phyloP scores from a whole-genome alignment of 2,797 vertebrate species.

The Rhynchonycteris naso region DNA sequence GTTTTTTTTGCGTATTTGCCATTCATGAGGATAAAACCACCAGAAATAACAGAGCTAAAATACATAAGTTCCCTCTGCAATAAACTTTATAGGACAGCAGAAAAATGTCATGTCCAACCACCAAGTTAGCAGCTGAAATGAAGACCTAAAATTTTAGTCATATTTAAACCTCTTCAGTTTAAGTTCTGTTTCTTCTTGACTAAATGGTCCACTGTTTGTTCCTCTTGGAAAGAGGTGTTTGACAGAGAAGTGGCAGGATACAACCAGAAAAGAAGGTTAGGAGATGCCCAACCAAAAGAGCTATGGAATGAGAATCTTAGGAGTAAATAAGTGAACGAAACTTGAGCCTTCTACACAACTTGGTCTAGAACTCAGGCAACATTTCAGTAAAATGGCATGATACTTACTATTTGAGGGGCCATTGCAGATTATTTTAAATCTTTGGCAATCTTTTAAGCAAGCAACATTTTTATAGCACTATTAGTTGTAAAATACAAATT shows the following conservation, averaged over 20 bases:
- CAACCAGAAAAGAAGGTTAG: not conserved
- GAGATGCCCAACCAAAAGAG: not conserved
- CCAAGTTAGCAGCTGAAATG: not conserved
- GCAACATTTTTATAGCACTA: not conserved
- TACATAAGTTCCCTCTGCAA: not conserved
- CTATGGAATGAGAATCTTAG: not conserved
- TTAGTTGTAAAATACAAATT: conserved; percentile 15
- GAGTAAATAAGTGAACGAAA: not conserved
- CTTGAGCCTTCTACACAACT: not conserved
- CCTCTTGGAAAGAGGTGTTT: not conserved
- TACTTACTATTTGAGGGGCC: not conserved
- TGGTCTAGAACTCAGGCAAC: not conserved
- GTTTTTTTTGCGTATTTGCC: not conserved
- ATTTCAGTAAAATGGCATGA: not conserved
- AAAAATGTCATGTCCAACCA: not conserved
- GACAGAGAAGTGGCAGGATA: not conserved
- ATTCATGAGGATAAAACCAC: not conserved
- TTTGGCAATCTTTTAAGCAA: not conserved
- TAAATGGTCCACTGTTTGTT: not conserved
- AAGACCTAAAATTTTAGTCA: not conserved
- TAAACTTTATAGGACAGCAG: not conserved
- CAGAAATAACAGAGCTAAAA: not conserved
- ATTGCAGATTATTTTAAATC: not conserved
- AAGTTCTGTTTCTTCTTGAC: not conserved
- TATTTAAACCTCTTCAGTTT: not conserved